phyloP scores from a whole-genome alignment of 2,113 vertebrate species.

The Cacatua alba region DNA sequence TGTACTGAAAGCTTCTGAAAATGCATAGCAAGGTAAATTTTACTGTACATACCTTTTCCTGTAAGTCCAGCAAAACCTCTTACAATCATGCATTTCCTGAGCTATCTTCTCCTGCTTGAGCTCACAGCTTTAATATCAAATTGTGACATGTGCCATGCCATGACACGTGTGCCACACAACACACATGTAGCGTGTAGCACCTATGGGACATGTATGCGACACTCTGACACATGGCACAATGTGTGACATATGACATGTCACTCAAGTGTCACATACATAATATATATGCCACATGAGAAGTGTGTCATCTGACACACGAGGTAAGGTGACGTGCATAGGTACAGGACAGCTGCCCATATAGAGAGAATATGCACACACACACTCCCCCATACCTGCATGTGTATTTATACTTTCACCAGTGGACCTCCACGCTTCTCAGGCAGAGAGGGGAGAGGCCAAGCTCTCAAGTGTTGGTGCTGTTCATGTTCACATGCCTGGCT shows the following conservation, averaged over 20 bases:
- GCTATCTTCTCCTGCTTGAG: not conserved
- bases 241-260: not conserved
- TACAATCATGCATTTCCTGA: not conserved
- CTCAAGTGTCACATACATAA: too few relatives aligned
- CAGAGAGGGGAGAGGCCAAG: not conserved
- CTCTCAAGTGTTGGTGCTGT: not conserved
- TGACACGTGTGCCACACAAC: rapidly evolving
- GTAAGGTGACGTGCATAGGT: not conserved
- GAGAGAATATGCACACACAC: rapidly evolving
- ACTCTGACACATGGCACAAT: not conserved
- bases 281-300: too few relatives aligned
- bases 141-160: rapidly evolving
- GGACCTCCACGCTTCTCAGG: not conserved
- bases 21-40: not conserved
- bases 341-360: rapidly evolving
- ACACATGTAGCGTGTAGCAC: rapidly evolving
- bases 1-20: not conserved
- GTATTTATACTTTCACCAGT: rapidly evolving
- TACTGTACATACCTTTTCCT: not conserved
- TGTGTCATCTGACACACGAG: not conserved
- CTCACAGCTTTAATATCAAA: not conserved
- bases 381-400: rapidly evolving
- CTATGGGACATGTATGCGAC: not conserved
- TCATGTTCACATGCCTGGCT: rapidly evolving
- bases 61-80: not conserved